These are phyloP conservation scores for Trichonephila inaurata DNA, from an alignment of 1,140 invertebrate species.

Conservation along the genomic window DNA sequence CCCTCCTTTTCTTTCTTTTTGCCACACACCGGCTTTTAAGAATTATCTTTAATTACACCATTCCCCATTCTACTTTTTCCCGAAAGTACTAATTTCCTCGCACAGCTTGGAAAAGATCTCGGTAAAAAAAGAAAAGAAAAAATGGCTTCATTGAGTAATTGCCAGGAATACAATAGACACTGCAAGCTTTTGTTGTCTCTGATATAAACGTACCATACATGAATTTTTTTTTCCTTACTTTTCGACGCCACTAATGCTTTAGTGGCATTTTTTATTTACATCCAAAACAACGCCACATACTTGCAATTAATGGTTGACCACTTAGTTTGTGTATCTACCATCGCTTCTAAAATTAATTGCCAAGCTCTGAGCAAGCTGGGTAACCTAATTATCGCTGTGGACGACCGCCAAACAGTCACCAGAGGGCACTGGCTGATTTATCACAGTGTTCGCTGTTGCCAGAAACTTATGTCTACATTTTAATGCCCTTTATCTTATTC, in stretches of 20 bases:
- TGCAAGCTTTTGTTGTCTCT: conserved; percentile 50
- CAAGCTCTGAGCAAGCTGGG: conserved; percentile 58
- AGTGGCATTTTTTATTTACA: conserved; percentile 49
- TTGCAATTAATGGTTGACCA: conserved; percentile 75
- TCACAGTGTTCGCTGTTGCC: conserved; percentile 58
- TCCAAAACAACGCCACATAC: conserved; percentile 61
- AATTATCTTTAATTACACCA: conserved; percentile 69
- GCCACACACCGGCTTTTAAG: conserved; percentile 44
- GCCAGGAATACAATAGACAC: conserved; percentile 60
- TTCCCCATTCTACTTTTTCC: conserved; percentile 43
- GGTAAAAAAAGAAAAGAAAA: conserved; percentile 1
- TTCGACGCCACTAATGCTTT: conserved; percentile 29
- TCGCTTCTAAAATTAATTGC: conserved; percentile 69
- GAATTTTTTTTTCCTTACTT: conserved; percentile 28
- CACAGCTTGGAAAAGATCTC: conserved; percentile 15
- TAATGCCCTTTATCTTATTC: conserved; percentile 49
- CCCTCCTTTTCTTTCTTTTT: conserved; percentile 4
- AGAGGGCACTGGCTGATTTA: conserved; percentile 72
- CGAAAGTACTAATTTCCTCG: conserved; percentile 53
- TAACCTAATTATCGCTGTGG: conserved; percentile 75
- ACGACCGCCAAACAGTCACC: conserved; percentile 73
- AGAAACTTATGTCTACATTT: conserved; percentile 75
- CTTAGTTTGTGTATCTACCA: conserved; percentile 72
- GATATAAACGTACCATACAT: conserved; percentile 45
- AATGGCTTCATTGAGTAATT: conserved; percentile 62